phyloP scores from a whole-genome alignment of 1,140 invertebrate species.

The Anthonomus grandis region DNA sequence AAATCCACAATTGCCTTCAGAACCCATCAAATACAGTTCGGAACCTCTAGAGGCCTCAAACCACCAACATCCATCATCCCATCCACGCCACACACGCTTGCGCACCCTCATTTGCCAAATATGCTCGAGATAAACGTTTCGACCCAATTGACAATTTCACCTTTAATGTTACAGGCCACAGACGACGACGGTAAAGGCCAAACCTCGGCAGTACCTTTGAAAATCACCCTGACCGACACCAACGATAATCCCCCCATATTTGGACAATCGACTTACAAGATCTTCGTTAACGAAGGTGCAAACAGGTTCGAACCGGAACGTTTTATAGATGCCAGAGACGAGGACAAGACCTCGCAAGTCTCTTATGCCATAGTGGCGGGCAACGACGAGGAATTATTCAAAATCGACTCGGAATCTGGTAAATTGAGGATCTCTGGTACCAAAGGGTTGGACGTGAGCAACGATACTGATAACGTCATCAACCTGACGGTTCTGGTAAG shows the following conservation, averaged over 20 bases:
- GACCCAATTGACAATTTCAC: too few species aligned
- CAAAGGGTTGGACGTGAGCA: constrained; percentile 60
- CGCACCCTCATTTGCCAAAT: too few species aligned
- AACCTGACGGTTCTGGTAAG: constrained; percentile 56
- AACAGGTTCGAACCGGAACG: constrained; percentile 76
- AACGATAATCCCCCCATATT: constrained; percentile 87
- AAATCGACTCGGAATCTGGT: constrained; percentile 64
- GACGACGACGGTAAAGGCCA: constrained; percentile 79
- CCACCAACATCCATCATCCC: too few species aligned
- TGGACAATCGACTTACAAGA: constrained; percentile 66
- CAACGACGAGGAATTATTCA: constrained; percentile 62
- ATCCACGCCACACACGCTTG: too few species aligned
- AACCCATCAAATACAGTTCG: too few species aligned
- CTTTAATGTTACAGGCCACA: constrained; percentile 66
- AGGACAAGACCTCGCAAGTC: constrained; percentile 76
- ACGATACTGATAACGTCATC: constrained; percentile 57
- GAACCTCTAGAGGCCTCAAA: too few species aligned
- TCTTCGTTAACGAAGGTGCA: constrained; percentile 80
- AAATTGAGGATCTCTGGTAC: constrained; percentile 65
- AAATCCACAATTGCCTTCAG: too few species aligned
- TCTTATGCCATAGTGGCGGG: constrained; percentile 70
- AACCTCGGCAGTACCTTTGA: constrained; percentile 71
- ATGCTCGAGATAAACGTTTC: too few species aligned
- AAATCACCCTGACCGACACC: constrained; percentile 73
- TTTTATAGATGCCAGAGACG: constrained; percentile 69